These are phyloP conservation scores for Gorsachius magnificus DNA, from an alignment of 2,797 vertebrate species.

Conservation along the genomic window DNA sequence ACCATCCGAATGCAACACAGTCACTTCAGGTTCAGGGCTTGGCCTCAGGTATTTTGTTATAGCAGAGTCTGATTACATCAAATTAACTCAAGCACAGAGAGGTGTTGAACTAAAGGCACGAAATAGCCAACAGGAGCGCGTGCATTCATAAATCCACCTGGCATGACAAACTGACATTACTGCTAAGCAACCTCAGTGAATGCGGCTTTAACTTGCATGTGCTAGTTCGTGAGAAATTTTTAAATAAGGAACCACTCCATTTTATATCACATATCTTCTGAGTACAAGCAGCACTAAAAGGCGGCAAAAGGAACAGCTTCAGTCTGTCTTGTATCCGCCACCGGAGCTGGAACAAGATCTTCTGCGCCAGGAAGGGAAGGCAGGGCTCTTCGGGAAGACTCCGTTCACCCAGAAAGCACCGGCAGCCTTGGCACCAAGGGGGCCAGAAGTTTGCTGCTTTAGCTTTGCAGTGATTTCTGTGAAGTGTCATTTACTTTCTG, in stretches of 20 bases:
- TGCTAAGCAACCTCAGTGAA: background rate
- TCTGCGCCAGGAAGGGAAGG: background rate
- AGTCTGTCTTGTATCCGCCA: background rate
- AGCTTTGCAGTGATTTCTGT: background rate
- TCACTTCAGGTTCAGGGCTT: background rate
- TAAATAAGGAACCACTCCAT: background rate
- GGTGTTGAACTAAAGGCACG: background rate
- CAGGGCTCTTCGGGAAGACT: background rate
- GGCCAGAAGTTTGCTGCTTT: background rate
- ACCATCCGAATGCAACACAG: background rate
- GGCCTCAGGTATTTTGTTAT: background rate
- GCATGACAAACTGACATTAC: background rate
- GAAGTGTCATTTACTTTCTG: background rate
- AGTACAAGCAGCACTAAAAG: background rate
- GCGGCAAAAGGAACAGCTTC: background rate
- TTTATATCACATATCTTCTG: background rate
- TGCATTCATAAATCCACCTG: background rate
- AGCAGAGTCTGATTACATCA: background rate
- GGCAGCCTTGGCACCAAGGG: background rate
- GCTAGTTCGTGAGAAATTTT: background rate
- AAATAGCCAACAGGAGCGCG: background rate
- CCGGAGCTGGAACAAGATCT: background rate
- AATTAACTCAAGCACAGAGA: background rate
- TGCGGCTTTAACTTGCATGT: background rate
- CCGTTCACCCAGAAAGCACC: background rate